Evolutionary conservation across 2,888 invertebrate genomes (phyloP).

Genomic region (Napeogenes inachia): DNA sequence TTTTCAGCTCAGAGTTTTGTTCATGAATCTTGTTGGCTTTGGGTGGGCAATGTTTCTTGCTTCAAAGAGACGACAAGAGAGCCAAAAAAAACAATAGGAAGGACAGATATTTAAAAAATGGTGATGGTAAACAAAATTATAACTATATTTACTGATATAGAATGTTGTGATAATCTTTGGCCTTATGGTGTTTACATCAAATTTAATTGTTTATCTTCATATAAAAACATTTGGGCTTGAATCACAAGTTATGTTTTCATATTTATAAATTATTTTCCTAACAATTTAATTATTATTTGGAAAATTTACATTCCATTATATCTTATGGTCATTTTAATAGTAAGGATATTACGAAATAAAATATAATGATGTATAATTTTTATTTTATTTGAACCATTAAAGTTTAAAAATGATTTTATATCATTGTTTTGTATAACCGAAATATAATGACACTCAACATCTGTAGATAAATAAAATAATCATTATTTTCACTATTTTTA

Average conservation of each 20-base stretch:
- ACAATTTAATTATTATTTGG: too few relatives aligned
- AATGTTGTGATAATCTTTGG: slow-evolving; percentile 4
- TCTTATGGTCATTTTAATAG: too few relatives aligned
- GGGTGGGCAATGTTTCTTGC: slow-evolving; percentile 88
- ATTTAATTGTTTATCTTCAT: not conserved
- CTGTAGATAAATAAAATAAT: slow-evolving; percentile 11
- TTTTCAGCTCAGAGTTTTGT: slow-evolving; percentile 84
- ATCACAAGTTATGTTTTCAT: too few relatives aligned
- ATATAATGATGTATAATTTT: too few relatives aligned
- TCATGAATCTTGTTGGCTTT: slow-evolving; percentile 86
- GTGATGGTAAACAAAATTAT: slow-evolving; percentile 27
- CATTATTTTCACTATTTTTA: slow-evolving; percentile 36
- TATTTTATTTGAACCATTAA: too few relatives aligned
- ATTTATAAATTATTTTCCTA: too few relatives aligned
- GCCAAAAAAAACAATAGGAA: slow-evolving; percentile 46
- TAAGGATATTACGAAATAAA: too few relatives aligned
- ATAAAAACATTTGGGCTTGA: too few relatives aligned
- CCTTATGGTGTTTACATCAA: slow-evolving; percentile 2
- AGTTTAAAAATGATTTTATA: too few relatives aligned
- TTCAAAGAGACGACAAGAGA: slow-evolving; percentile 79
- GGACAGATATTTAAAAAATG: slow-evolving; percentile 7
- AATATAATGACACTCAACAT: too few relatives aligned
- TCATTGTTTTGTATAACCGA: too few relatives aligned
- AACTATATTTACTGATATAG: slow-evolving; percentile 2
- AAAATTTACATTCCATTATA: too few relatives aligned